Base-by-base conservation (phyloP, 2,113 vertebrate species). In the Piprites chloris region DNA sequence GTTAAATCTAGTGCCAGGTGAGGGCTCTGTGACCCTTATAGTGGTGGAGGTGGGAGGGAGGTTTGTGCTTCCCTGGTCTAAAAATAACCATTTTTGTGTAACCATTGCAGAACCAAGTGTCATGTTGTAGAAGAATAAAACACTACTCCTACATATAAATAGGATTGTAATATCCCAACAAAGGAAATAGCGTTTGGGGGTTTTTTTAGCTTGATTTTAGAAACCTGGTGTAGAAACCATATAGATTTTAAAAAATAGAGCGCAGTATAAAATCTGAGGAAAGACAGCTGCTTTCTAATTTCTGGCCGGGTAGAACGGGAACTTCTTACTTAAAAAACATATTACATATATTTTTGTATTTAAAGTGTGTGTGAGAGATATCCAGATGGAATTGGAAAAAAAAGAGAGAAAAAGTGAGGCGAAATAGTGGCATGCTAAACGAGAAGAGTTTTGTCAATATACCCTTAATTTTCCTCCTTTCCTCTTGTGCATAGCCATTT, bases 1-100 rank as follows among this genome's bases (percentile, higher is more conserved):
- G 53, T 89, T 86, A 93, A 92, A 96, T 96, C 79, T 90, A 56
- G 69, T 72, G 65, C 69, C 76, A 90, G 96, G 92, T 96, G 85
- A 97, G 83, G 85, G 76, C 79, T 96, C 73, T 75, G 37, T 94
- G 79, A 89, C 56, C 53, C 81, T 81, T 78, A 18, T 10, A 26
- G 30, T n/a, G 58, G 76, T 27, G 55, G 55, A 90, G 14, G 39
- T 86, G 59, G 86, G 68, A 94, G 61, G 68, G 86, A 81, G 2
- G 0, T 88, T 92, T 88, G 76, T 96, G 79, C 85, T 93, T 96
- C 37, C 52, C 44, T 67, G 21, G 39, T 89, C 90, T 96, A 90
- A 95, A 94, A 95, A 96, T 96, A 92, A 81, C 72, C 15, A 37
- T 56, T 61, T 92, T 69, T 78, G 76, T 93, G 76, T 94, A 94